phyloP scores from a whole-genome alignment of 2,113 vertebrate species.

The Platycercus adscitus region DNA sequence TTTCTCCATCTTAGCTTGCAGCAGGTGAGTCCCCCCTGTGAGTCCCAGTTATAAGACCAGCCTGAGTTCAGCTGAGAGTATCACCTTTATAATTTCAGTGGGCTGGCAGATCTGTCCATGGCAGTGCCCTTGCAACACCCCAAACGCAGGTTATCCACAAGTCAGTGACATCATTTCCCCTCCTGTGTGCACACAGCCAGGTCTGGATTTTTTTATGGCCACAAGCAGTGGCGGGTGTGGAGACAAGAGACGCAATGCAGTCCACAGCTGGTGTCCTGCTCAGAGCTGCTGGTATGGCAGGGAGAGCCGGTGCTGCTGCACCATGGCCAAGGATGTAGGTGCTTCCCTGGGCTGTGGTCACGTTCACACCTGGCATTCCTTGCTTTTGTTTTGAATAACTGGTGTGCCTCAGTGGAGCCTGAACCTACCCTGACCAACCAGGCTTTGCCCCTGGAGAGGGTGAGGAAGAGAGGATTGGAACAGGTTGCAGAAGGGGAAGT shows the following conservation, averaged over 20 bases:
- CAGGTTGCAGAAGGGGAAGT: not conserved
- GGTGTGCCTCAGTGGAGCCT: not conserved
- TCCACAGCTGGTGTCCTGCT: not conserved
- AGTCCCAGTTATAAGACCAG: not conserved
- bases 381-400: not conserved
- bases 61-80: not conserved
- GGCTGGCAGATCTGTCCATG: not conserved
- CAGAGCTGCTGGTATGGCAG: accelerated
- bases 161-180: accelerated
- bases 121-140: not conserved
- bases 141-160: accelerated
- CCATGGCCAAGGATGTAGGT: accelerated
- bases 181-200: accelerated
- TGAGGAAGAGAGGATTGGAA: not conserved
- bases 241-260: accelerated
- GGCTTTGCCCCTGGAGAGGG: not conserved
- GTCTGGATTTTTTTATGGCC: not conserved
- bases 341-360: accelerated
- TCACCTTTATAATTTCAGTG: not conserved
- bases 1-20: not conserved
- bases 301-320: accelerated
- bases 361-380: accelerated
- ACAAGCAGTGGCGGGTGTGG: accelerated
- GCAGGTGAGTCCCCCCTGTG: not conserved
- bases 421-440: not conserved